Evolutionary conservation across 2,113 vertebrate genomes (phyloP).

Genomic region (Tor tambroides): DNA sequence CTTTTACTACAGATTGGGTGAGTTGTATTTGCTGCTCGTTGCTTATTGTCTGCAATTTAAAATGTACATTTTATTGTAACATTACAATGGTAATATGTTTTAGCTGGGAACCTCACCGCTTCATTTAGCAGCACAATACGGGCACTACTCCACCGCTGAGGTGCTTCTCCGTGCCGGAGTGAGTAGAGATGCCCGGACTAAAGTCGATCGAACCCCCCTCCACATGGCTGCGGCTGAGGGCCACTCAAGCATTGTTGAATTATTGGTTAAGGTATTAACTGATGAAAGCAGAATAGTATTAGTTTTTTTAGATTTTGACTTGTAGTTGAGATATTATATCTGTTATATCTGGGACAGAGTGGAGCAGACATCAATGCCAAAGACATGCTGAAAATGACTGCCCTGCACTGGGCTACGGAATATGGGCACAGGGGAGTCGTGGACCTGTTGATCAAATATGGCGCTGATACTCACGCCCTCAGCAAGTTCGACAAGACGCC

Average conservation of each 20-base stretch:
- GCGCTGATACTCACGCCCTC: constrained; percentile 76
- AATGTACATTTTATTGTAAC: not conserved
- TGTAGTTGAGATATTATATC: not conserved
- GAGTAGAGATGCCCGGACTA: constrained; percentile 82
- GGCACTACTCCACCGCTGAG: constrained; percentile 81
- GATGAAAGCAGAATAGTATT: not conserved
- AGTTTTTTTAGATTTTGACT: not conserved
- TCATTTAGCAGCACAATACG: constrained; percentile 80
- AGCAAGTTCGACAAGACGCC: constrained; percentile 85
- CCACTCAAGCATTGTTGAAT: constrained; percentile 75
- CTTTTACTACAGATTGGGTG: constrained; percentile 83
- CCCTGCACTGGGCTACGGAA: constrained; percentile 79
- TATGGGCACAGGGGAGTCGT: constrained; percentile 76
- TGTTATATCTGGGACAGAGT: constrained; percentile 64
- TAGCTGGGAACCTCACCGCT: constrained; percentile 83
- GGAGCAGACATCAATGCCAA: constrained; percentile 78
- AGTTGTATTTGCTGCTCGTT: constrained; percentile 16
- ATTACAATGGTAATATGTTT: not conserved
- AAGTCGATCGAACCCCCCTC: constrained; percentile 81
- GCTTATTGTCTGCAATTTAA: not conserved
- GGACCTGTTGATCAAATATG: constrained; percentile 72
- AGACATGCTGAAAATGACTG: constrained; percentile 83
- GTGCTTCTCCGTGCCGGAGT: constrained; percentile 81
- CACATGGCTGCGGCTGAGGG: constrained; percentile 82
- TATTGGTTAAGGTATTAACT: constrained; percentile 77